Conservation (phyloP, 2,113 vertebrate species). For the Oryzias melastigma region DNA sequence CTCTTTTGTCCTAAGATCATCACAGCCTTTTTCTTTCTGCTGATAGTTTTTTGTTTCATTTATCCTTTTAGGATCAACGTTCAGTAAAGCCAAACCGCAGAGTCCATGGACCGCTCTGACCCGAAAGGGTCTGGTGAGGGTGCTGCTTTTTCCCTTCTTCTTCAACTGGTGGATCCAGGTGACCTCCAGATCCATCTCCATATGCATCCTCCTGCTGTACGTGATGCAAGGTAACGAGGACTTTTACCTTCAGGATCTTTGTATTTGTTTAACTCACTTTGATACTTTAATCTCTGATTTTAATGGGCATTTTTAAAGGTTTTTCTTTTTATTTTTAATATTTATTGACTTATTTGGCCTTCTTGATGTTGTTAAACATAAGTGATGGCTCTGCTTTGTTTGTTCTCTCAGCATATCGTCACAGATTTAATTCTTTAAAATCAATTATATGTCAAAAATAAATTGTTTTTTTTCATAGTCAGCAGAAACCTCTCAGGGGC, state of each 20-base stretch:
- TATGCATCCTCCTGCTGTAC: conserved; percentile 89
- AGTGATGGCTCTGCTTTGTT: background rate
- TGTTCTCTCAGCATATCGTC: background rate
- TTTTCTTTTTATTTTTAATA: too few species aligned
- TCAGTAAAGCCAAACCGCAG: conserved; percentile 97
- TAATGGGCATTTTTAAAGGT: too few species aligned
- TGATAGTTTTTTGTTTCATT: background rate
- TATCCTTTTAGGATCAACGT: conserved; percentile 87
- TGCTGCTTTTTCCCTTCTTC: conserved; percentile 93
- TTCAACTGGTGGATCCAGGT: conserved; percentile 98
- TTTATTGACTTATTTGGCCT: too few species aligned
- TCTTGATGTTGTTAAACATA: too few species aligned
- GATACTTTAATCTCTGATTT: too few species aligned
- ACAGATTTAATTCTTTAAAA: conserved; percentile 7
- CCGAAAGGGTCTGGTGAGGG: conserved; percentile 92
- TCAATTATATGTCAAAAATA: background rate
- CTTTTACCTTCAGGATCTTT: background rate
- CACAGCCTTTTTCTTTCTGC: background rate
- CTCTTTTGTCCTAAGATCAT: accelerated
- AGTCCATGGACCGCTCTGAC: conserved; percentile 93
- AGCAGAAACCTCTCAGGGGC: too few species aligned
- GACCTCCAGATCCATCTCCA: conserved; percentile 87
- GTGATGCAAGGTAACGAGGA: conserved; percentile 86
- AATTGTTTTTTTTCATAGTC: too few species aligned
- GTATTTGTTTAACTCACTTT: too few species aligned